phyloP scores from a whole-genome alignment of 2,888 invertebrate species.

The Zaprionus bogoriensis region DNA sequence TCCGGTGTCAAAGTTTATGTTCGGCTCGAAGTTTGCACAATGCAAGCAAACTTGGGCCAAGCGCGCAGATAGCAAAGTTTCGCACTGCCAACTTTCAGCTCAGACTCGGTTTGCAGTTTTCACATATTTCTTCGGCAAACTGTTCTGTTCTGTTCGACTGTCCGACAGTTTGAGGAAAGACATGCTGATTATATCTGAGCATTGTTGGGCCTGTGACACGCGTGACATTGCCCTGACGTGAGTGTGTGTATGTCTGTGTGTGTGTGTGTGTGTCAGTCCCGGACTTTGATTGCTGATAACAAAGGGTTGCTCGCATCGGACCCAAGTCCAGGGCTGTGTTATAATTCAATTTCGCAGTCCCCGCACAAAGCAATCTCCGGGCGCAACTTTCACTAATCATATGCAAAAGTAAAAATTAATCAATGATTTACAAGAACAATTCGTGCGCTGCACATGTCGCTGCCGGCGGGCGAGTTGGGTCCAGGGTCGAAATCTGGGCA shows the following conservation, averaged over 20 bases:
- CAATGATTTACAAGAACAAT: constrained; percentile 80
- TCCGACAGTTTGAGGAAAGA: constrained; percentile 37
- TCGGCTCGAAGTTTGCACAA: constrained; percentile 62
- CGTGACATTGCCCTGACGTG: constrained; percentile 62
- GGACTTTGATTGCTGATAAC: constrained; percentile 38
- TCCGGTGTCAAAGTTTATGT: constrained; percentile 66
- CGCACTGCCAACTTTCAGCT: constrained; percentile 31
- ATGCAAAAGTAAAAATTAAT: constrained; percentile 79
- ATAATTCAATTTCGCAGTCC: constrained; percentile 36
- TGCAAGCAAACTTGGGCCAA: constrained; percentile 56
- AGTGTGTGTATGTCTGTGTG: constrained; percentile 38
- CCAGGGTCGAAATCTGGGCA: constrained; percentile 29
- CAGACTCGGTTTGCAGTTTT: too few species aligned
- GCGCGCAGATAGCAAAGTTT: constrained; percentile 63
- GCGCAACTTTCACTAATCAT: constrained; percentile 64
- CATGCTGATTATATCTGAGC: constrained; percentile 58
- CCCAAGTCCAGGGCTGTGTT: constrained; percentile 20
- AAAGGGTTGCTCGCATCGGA: constrained; percentile 46
- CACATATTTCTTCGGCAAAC: constrained; percentile 35
- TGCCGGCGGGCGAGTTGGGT: constrained; percentile 43
- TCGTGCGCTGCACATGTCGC: constrained; percentile 67
- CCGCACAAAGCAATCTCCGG: background rate
- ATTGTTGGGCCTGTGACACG: constrained; percentile 67
- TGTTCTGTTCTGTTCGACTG: constrained; percentile 37
- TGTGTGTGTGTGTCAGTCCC: constrained; percentile 25